Evolutionary conservation across 2,113 vertebrate genomes (phyloP).

Genomic region (Otocyon megalotis): DNA sequence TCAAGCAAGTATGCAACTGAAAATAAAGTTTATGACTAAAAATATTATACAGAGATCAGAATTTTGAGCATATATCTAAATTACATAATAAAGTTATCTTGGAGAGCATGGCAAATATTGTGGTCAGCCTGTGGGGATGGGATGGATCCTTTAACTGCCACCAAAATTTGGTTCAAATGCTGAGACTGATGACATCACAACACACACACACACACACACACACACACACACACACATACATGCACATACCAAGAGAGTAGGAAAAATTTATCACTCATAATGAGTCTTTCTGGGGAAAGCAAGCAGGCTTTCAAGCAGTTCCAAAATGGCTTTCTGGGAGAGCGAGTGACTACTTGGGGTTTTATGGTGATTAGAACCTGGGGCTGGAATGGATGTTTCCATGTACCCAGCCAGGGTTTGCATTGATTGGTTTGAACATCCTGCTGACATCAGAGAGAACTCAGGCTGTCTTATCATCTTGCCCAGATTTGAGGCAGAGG

Average conservation of each 20-base stretch:
- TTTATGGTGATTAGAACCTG: not conserved
- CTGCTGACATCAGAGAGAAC: not conserved
- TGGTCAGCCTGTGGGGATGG: not conserved
- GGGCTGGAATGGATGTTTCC: not conserved
- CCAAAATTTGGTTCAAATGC: not conserved
- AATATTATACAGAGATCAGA: not conserved
- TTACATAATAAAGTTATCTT: not conserved
- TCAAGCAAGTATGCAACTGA: not conserved
- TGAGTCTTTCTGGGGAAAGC: not conserved
- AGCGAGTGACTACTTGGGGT: not conserved
- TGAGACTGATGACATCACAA: not conserved
- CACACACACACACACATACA: not conserved
- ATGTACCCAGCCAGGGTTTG: not conserved
- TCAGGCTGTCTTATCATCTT: not conserved
- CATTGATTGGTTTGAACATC: not conserved
- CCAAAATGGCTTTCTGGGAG: not conserved
- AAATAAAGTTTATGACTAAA: not conserved
- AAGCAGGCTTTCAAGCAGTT: not conserved
- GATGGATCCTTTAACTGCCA: not conserved
- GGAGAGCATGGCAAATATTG: not conserved
- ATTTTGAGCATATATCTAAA: not conserved
- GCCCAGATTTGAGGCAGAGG: not conserved
- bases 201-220: not conserved
- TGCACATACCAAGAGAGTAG: not conserved
- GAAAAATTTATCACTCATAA: not conserved